Base-by-base conservation (phyloP, 2,113 vertebrate species). In the Orthonyx spaldingii region DNA sequence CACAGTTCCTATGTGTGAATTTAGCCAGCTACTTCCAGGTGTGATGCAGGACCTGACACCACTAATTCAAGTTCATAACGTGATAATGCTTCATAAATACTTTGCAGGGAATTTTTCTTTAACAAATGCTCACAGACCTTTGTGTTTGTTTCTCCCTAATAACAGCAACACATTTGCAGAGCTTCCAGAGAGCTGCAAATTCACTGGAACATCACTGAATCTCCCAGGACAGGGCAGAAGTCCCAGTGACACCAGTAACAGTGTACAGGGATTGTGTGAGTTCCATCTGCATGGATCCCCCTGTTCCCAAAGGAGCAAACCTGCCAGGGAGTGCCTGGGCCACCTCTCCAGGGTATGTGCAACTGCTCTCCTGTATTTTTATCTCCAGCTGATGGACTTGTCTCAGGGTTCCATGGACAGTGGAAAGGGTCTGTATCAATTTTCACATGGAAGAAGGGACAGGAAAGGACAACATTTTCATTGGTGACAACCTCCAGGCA, bases 1-100 rank as follows among this genome's bases (percentile, higher is more conserved):
- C 22, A 52, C 1, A 3, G 49, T 20, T 82, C 37, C 20, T 53
- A 0, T 0, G 0, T 44, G 44, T 60, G 28, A 87, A 60, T 50
- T 49, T 4, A 53, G 37, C 4, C 83, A 76, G 44, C 3, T 61
- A 6, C 33, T 81, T 56, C 39, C 57, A 65, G 20, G 14, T n/a
- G 37, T 52, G 59, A 82, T 3, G 21, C 69, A 75, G 39, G 35
- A 47, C 59, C 35, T 42, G n/a, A 42, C 52, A 60, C 8, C 27
- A 10, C 41, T 33, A 50, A 35, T 37, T 80, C 79, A 65, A n/a
- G 39, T 10, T 55, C 71, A 47, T 27, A 13, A 57, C 30, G 27
- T 30, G 42, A 0, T 46, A 52, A 57, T 69, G 69, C 41, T 63
- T 46, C 7, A 47, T 33, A 78, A 57, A 23, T 42, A 35, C 14